Evolutionary conservation across 2,113 vertebrate genomes (phyloP).

Genomic region (Scytalopus superciliaris): DNA sequence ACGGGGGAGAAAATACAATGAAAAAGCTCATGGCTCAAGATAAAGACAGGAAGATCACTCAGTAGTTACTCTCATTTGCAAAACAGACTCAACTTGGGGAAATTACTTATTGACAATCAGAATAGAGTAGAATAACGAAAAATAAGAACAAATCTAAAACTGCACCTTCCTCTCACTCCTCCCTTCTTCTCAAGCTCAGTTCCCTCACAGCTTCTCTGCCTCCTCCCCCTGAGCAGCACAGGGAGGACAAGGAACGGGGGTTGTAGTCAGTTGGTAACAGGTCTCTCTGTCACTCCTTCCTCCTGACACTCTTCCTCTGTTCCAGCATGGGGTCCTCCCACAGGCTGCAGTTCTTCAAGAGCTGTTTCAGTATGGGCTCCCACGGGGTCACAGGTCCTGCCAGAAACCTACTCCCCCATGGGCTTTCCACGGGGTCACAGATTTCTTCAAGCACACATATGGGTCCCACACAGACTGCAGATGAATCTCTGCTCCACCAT

Average conservation of each 20-base stretch:
- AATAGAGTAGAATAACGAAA: not conserved
- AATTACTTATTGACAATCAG: not conserved
- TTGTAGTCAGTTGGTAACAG: not conserved
- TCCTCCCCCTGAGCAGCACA: not conserved
- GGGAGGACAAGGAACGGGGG: not conserved
- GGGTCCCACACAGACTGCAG: too few species aligned
- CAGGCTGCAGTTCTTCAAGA: not conserved
- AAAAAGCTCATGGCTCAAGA: not conserved
- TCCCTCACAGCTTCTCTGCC: not conserved
- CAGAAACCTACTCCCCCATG: not conserved
- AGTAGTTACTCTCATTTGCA: not conserved
- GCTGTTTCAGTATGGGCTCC: not conserved
- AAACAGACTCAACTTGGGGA: not conserved
- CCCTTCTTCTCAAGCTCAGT: not conserved
- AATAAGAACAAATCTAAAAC: not conserved
- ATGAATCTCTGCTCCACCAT: not conserved
- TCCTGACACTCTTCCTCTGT: not conserved
- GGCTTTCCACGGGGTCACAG: fast-evolving
- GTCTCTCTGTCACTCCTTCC: not conserved
- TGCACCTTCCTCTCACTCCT: fast-evolving
- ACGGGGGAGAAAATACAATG: not conserved
- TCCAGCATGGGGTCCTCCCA: not conserved
- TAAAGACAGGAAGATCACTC: not conserved
- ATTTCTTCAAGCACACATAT: not conserved
- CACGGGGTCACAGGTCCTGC: not conserved